These are phyloP conservation scores for Oostethus manadensis DNA, from an alignment of 2,113 vertebrate species.

Conservation along the genomic window DNA sequence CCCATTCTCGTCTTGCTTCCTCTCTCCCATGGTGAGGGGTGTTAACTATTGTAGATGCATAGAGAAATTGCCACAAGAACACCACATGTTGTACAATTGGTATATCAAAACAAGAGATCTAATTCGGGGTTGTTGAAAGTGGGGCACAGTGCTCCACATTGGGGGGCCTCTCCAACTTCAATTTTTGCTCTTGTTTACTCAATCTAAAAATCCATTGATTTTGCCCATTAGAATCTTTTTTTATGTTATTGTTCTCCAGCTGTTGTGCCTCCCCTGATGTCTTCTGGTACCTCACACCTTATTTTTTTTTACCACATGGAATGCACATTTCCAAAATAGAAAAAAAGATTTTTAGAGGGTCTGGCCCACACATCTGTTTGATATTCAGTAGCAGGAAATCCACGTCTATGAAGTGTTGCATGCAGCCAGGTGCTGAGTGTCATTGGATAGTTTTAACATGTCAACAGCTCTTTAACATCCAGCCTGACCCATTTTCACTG, in stretches of 20 bases:
- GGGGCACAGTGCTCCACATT: no score
- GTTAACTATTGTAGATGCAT: not conserved
- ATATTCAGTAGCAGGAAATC: slow-evolving; percentile 43
- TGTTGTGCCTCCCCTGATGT: no score
- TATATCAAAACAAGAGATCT: not conserved
- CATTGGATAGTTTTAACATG: slow-evolving; percentile 16
- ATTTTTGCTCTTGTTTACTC: no score
- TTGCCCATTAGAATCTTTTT: no score
- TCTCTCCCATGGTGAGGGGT: not conserved
- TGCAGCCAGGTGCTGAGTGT: slow-evolving; percentile 20
- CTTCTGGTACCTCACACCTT: not conserved
- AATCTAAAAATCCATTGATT: no score
- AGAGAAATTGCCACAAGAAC: slow-evolving; percentile 2
- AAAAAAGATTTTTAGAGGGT: slow-evolving; percentile 26
- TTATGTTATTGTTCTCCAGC: no score
- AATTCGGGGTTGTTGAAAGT: no score
- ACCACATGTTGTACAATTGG: not conserved
- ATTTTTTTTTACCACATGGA: slow-evolving; percentile 4
- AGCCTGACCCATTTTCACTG: slow-evolving; percentile 27
- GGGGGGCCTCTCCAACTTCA: no score
- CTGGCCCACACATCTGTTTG: slow-evolving; percentile 51
- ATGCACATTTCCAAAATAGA: not conserved
- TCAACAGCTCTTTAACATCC: slow-evolving; percentile 6
- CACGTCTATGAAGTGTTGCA: not conserved
- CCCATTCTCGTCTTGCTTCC: not conserved